Evolutionary conservation across 2,113 vertebrate species (phyloP).

Genomic region (Prolemur simus): DNA sequence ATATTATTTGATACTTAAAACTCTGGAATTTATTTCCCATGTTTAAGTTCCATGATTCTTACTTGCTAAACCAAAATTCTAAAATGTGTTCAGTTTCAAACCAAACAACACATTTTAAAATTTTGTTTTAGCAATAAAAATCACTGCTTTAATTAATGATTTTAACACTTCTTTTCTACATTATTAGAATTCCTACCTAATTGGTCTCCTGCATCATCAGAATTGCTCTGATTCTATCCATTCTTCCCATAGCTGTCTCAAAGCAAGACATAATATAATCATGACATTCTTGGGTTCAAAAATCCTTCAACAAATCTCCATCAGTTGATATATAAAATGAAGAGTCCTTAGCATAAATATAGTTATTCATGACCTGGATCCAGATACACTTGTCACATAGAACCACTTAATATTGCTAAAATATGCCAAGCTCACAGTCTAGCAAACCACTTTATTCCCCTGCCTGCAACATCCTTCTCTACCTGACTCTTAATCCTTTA

Average conservation of each 20-base stretch:
- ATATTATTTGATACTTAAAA: neutral
- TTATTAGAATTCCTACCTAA: neutral
- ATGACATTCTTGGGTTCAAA: neutral
- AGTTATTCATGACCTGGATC: neutral
- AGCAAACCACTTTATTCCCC: neutral
- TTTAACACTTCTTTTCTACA: neutral
- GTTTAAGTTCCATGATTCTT: neutral
- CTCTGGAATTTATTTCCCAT: neutral
- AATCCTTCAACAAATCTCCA: neutral
- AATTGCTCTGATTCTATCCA: neutral
- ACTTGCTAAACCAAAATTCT: neutral
- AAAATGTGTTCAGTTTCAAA: slow-evolving; percentile 17
- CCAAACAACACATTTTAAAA: neutral
- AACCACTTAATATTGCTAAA: neutral
- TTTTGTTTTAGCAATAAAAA: neutral
- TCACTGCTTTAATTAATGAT: neutral
- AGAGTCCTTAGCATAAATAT: neutral
- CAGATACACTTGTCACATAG: neutral
- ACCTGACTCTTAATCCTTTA: neutral
- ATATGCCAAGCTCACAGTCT: neutral
- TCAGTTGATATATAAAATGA: neutral
- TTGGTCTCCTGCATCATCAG: neutral
- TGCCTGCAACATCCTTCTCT: neutral
- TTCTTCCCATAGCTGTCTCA: neutral
- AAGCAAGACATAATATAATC: neutral